Percentiles rank a stretch among this genome's conserved stretches.
These are phyloP conservation scores for Polietes domitor DNA, from an alignment of 2,888 invertebrate species.

Conservation along the genomic window DNA sequence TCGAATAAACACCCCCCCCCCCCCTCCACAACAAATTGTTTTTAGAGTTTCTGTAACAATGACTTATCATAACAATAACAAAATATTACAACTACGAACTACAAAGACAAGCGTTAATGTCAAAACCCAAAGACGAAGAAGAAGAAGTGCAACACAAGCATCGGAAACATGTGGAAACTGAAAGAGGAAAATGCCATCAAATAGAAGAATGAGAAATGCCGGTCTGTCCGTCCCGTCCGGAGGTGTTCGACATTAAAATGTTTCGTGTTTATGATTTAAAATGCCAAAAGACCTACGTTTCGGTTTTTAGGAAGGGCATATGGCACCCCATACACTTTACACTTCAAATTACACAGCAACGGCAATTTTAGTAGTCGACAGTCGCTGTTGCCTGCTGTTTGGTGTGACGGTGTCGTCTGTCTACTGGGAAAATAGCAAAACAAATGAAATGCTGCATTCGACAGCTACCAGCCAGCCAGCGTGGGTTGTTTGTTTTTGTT, in stretches of 20 bases:
- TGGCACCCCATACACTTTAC: conserved; percentile 19
- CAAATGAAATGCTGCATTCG: conserved; percentile 30
- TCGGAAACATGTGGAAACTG: not conserved
- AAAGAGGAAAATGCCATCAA: conserved; percentile 1
- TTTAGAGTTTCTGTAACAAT: not conserved
- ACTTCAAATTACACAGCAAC: conserved; percentile 39
- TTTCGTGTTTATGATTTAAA: conserved; percentile 52
- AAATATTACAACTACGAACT: not conserved
- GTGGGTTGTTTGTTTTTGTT: conserved; percentile 46
- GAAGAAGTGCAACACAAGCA: not conserved
- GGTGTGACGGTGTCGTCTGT: not conserved
- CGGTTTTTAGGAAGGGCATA: conserved; percentile 14
- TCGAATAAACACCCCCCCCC: conserved; percentile 6
- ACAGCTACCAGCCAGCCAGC: conserved; percentile 25
- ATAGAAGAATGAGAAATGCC: conserved; percentile 20
- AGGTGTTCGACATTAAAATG: conserved; percentile 31
- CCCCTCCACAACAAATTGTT: no score
- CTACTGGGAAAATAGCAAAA: conserved; percentile 53
- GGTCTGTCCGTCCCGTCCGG: not conserved
- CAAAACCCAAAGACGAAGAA: not conserved
- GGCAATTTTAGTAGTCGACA: not conserved
- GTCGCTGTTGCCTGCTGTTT: not conserved
- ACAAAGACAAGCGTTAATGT: not conserved
- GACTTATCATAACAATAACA: not conserved
- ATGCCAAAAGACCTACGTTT: conserved; percentile 44